A percentile compares a stretch with the other conserved stretches of the same genome.
phyloP scores from a whole-genome alignment of 2,797 vertebrate species.

The Eulemur albifrons region DNA sequence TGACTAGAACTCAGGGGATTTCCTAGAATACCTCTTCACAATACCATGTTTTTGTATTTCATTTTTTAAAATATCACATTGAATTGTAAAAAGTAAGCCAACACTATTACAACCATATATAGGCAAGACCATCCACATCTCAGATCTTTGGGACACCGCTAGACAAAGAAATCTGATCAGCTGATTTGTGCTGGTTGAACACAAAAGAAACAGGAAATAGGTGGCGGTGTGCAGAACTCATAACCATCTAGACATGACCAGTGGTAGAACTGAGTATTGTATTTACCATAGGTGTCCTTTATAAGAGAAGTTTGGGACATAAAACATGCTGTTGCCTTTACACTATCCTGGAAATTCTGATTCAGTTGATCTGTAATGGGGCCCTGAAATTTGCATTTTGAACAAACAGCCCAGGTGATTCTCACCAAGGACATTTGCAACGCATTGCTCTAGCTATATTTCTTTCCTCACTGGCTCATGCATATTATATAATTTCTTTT shows the following conservation, averaged over 20 bases:
- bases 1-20: background rate
- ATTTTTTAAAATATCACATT: background rate
- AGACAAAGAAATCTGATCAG: background rate
- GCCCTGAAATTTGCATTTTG: background rate
- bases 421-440: background rate
- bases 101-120: background rate
- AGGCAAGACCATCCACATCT: background rate
- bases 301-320: background rate
- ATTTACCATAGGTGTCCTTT: background rate
- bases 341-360: background rate
- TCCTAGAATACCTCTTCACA: background rate
- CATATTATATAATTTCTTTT: background rate
- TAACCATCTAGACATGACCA: background rate
- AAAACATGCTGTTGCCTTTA: background rate
- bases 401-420: background rate
- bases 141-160: background rate
- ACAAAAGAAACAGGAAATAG: background rate
- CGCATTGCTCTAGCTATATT: background rate
- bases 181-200: background rate
- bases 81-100: conserved; percentile 3
- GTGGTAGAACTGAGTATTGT: background rate
- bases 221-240: background rate
- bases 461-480: background rate
- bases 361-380: background rate
- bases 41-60: background rate